These are phyloP conservation scores for Rhegmatorhina hoffmannsi DNA, from an alignment of 2,113 vertebrate species.

Conservation along the genomic window DNA sequence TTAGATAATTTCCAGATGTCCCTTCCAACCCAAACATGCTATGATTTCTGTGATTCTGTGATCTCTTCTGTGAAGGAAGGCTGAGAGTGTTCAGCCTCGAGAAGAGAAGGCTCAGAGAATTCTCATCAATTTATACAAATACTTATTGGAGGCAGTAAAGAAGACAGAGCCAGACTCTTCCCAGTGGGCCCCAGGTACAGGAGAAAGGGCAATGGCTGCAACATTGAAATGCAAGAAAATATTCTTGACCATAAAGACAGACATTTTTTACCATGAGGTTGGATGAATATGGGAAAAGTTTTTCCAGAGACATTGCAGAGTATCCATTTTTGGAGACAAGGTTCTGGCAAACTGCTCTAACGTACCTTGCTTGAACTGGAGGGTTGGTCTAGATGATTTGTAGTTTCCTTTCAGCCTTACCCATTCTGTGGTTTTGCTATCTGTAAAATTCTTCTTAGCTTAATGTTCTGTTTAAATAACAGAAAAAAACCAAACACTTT, in stretches of 20 bases:
- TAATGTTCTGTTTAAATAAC: background rate
- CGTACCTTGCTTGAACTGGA: background rate
- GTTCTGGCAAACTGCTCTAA: background rate
- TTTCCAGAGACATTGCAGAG: background rate
- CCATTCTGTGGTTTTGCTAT: background rate
- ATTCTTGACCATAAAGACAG: background rate
- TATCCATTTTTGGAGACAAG: background rate
- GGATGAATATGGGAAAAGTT: background rate
- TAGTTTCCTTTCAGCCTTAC: background rate
- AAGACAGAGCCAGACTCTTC: background rate
- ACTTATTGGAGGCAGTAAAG: background rate
- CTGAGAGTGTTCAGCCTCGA: background rate
- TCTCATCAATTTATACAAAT: background rate
- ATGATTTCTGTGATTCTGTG: background rate
- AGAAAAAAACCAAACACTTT: background rate
- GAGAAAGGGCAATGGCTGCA: background rate
- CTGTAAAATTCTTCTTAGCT: background rate
- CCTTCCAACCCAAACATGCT: background rate
- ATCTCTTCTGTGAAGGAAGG: background rate
- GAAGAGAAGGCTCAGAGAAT: background rate
- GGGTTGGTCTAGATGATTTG: background rate
- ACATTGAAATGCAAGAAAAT: background rate
- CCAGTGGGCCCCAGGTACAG: background rate
- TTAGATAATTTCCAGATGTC: background rate
- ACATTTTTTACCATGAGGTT: background rate